Conservation (phyloP, 2,888 invertebrate species). For the Campopleginae sp. region DNA sequence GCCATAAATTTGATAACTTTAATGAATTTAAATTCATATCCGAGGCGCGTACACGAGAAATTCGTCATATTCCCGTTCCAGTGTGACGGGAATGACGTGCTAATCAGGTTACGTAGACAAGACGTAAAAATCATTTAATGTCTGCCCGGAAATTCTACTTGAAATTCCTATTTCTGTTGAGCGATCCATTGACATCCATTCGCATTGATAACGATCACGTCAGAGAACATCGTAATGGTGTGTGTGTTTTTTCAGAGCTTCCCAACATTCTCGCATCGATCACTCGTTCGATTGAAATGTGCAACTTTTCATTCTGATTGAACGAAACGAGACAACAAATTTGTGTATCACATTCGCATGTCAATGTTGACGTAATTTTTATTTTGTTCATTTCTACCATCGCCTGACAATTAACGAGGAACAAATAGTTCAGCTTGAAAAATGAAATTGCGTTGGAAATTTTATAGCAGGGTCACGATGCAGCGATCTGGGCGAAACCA, state of each 20-base stretch:
- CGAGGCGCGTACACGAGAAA: not conserved
- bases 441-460: not conserved
- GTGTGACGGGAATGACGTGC: not conserved
- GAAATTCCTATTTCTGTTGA: not conserved
- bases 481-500: slow-evolving; percentile 6
- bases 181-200: not conserved
- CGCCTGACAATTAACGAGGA: not conserved
- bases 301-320: too few relatives aligned
- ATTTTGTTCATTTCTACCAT: not conserved
- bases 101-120: not conserved
- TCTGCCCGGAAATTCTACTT: not conserved
- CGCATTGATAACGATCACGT: not conserved
- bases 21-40: slow-evolving; percentile 38
- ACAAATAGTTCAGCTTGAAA: not conserved
- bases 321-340: not conserved
- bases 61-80: not conserved
- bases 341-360: not conserved
- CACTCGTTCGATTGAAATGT: not conserved
- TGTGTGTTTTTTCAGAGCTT: not conserved
- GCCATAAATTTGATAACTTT: slow-evolving; percentile 28
- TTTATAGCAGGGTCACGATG: not conserved
- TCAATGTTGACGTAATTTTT: not conserved
- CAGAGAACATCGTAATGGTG: not conserved
- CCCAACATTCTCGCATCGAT: too few relatives aligned
- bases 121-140: not conserved